Evolutionary conservation across 1,140 invertebrate species (phyloP).

Genomic region (Wiebesia pumilae): DNA sequence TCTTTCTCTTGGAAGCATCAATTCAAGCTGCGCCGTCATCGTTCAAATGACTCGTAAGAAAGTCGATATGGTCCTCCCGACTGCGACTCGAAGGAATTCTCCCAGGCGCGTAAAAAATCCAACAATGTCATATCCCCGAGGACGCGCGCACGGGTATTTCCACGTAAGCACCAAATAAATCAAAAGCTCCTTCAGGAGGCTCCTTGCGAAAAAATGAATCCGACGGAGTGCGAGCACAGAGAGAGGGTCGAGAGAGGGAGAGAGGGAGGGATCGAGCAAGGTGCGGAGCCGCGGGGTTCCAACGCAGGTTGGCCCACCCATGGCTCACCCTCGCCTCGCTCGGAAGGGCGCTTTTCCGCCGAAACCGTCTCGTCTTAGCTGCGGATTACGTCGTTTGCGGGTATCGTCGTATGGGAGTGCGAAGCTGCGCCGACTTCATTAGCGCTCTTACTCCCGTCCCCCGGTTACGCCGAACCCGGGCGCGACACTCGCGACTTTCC

Average conservation of each 20-base stretch:
- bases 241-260: neutral
- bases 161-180: constrained; percentile 50
- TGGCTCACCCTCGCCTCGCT: constrained; percentile 52
- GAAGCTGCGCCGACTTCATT: neutral
- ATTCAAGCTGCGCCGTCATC: neutral
- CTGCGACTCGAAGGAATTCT: neutral
- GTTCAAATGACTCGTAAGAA: constrained; percentile 48
- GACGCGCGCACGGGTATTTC: constrained; percentile 30
- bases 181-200: constrained; percentile 10
- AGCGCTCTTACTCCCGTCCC: constrained; percentile 17
- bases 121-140: neutral
- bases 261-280: constrained; percentile 44
- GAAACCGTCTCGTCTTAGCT: constrained; percentile 56
- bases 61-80: neutral
- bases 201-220: constrained; percentile 48
- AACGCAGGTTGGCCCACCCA: constrained; percentile 62
- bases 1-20: constrained; percentile 23
- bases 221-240: constrained; percentile 17
- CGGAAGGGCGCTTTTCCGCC: neutral
- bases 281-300: constrained; percentile 59
- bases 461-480: too few species aligned
- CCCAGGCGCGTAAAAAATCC: constrained; percentile 12
- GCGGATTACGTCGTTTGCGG: constrained; percentile 49
- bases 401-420: constrained; percentile 12
- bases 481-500: too few species aligned